phyloP scores from a whole-genome alignment of 2,888 invertebrate genomes.

The Blastobasis lacticolella region DNA sequence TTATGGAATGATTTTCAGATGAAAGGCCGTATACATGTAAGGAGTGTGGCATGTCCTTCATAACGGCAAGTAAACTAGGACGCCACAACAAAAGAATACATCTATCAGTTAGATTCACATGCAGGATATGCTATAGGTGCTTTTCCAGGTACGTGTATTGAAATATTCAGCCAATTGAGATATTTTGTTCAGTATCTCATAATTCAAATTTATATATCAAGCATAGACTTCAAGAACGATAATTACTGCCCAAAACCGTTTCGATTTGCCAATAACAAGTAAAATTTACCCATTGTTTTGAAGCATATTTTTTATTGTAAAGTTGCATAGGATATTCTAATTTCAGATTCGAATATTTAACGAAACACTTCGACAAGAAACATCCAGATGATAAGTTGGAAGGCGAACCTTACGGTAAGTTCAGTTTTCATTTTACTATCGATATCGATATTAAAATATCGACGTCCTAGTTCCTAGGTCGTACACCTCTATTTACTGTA shows the following conservation, averaged over 20 bases:
- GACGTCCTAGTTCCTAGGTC: no score
- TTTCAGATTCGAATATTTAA: constrained; percentile 56
- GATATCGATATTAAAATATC: no score
- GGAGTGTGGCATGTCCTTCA: constrained; percentile 54
- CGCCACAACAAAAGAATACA: constrained; percentile 59
- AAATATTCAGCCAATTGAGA: no score
- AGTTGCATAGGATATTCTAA: no score
- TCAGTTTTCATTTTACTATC: background rate
- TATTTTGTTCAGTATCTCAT: no score
- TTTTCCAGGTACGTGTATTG: constrained; percentile 39
- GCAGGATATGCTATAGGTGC: constrained; percentile 53
- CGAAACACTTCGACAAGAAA: constrained; percentile 55
- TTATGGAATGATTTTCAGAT: constrained; percentile 32
- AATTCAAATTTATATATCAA: no score
- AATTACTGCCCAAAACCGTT: no score
- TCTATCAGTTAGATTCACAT: constrained; percentile 47
- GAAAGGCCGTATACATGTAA: constrained; percentile 59
- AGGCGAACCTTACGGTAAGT: constrained; percentile 59
- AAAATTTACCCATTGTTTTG: no score
- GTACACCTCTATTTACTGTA: no score
- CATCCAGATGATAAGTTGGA: constrained; percentile 59
- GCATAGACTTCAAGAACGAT: no score
- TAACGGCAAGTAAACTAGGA: constrained; percentile 60
- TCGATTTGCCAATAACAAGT: no score
- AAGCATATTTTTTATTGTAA: no score